Conservation (phyloP, 2,888 invertebrate genomes). For the Clusia tigrina region DNA sequence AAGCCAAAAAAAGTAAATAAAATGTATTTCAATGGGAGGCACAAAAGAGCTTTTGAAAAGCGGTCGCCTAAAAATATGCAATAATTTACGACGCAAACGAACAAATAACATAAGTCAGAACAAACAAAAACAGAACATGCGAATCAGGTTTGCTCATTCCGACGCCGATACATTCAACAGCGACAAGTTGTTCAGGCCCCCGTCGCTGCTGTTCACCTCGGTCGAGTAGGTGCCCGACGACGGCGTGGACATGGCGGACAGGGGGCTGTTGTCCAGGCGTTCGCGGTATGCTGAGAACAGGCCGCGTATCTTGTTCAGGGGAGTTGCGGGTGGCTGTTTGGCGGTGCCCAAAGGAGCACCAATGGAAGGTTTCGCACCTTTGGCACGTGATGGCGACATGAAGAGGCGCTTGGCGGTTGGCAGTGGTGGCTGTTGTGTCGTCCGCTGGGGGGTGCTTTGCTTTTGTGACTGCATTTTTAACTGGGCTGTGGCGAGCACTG, state of each 20-base stretch:
- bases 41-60: neutral
- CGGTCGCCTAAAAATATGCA: neutral
- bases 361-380: slow-evolving; percentile 11
- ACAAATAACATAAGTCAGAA: neutral
- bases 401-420: slow-evolving; percentile 37
- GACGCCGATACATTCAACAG: slow-evolving; percentile 24
- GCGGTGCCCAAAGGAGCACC: neutral
- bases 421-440: slow-evolving; percentile 19
- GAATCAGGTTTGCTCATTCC: slow-evolving; percentile 6
- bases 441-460: too few species aligned
- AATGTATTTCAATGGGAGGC: neutral
- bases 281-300: slow-evolving; percentile 49
- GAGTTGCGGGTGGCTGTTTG: slow-evolving; percentile 39
- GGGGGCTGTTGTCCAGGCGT: slow-evolving; percentile 28
- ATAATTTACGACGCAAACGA: neutral
- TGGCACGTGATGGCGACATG: slow-evolving; percentile 31
- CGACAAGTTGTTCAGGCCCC: slow-evolving; percentile 22
- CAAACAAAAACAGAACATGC: too few species aligned
- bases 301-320: slow-evolving; percentile 46
- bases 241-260: slow-evolving; percentile 26
- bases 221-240: too few species aligned
- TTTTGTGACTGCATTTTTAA: slow-evolving; percentile 17
- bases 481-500: slow-evolving; percentile 3
- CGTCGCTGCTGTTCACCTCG: slow-evolving; percentile 16
- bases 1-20: neutral